These are phyloP conservation scores for Mythimna ferrago DNA, from an alignment of 2,888 invertebrate species.

Conservation along the genomic window DNA sequence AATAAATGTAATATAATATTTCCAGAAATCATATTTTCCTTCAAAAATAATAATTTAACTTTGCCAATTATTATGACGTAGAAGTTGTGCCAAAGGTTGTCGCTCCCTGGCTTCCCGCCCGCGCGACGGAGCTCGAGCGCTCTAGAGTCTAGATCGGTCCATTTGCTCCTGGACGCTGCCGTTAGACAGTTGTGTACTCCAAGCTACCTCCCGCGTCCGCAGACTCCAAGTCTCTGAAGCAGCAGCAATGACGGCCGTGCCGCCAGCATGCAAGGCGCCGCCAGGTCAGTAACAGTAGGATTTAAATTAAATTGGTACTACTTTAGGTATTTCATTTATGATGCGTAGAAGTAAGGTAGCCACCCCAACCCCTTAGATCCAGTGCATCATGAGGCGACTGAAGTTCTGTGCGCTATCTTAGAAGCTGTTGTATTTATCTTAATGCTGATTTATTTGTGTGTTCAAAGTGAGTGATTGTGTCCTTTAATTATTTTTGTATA, in stretches of 20 bases:
- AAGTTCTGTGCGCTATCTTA: background rate
- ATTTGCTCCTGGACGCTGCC: constrained; percentile 24
- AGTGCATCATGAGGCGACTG: constrained; percentile 5
- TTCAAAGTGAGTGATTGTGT: background rate
- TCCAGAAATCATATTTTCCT: background rate
- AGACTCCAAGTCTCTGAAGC: background rate
- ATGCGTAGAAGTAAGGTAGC: background rate
- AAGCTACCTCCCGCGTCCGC: background rate
- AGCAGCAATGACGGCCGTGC: constrained; percentile 16
- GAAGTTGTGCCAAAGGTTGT: constrained; percentile 26
- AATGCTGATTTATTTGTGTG: background rate
- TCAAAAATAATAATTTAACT: background rate
- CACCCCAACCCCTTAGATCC: background rate
- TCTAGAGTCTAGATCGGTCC: constrained; percentile 23
- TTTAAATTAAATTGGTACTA: background rate
- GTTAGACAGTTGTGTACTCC: background rate
- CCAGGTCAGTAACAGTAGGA: constrained; percentile 18
- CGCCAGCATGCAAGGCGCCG: constrained; percentile 6
- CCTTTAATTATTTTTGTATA: background rate
- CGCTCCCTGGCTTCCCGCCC: constrained; percentile 12
- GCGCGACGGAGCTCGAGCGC: constrained; percentile 1
- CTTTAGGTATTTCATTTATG: background rate
- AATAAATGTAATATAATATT: no score
- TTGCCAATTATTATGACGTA: constrained; percentile 11
- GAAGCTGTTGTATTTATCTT: background rate